Conservation (phyloP, 2,113 vertebrate species). For the Salvelinus fontinalis region DNA sequence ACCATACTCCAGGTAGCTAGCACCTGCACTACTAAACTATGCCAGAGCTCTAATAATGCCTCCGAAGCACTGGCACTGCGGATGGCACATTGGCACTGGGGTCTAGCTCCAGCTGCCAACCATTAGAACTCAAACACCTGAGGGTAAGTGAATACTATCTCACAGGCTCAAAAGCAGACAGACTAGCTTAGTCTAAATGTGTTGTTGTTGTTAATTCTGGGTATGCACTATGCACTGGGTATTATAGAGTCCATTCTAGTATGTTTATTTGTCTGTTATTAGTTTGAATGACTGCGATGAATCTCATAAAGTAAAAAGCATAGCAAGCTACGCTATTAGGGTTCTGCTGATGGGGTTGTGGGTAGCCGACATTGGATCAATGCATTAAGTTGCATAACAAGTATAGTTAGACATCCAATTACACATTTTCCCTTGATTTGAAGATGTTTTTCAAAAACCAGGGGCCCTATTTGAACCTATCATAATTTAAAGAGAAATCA, state of each 20-base stretch:
- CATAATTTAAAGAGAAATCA: background rate
- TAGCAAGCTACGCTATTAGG: too few species aligned
- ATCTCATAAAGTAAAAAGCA: too few species aligned
- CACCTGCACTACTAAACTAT: too few species aligned
- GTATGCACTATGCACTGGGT: background rate
- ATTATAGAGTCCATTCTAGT: too few species aligned
- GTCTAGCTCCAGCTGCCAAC: conserved; percentile 56
- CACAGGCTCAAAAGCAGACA: background rate
- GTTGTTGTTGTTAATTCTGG: background rate
- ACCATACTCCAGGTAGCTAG: too few species aligned
- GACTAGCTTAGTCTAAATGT: background rate
- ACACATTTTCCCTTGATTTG: background rate
- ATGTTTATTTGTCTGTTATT: too few species aligned
- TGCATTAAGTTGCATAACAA: background rate
- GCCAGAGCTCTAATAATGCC: too few species aligned
- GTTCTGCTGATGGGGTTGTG: too few species aligned
- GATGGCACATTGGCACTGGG: conserved; percentile 43
- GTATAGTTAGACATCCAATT: background rate
- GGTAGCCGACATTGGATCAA: background rate
- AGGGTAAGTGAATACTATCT: conserved; percentile 49
- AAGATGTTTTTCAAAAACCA: background rate
- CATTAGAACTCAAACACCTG: conserved; percentile 60
- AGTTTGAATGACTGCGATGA: too few species aligned
- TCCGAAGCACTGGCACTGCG: background rate
- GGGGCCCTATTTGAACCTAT: background rate